Base-by-base conservation (phyloP, 2,797 vertebrate genomes). In the Chlorospingus semifuscus region DNA sequence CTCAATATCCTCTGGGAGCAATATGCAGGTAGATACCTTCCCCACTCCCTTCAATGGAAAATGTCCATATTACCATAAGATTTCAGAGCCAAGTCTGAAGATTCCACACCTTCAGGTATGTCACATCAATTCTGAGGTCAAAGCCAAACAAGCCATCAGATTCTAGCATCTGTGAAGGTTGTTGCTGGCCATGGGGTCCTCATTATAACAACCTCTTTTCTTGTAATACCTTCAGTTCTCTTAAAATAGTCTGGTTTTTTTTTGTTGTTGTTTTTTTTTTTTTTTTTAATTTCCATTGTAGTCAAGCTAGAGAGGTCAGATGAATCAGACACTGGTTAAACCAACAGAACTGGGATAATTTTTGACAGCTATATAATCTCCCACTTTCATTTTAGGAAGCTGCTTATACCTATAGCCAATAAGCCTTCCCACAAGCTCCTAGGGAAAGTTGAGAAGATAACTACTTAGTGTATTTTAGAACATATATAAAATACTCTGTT, bases 241-340 rank as follows among this genome's bases (percentile, higher is more conserved):
- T 81, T 56, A 68, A 75, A 91, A 90, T 71, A 17, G 5, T 55
- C 26, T 79, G 30, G 2, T 37, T 39, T 26, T 44, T 50, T 52
- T 30, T 55, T 50, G 20, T 36, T 44, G 27, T 46, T 36, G 5
- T 10, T 23, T 23, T 16, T 11, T 60, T 18, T 44, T 26, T 41
- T 47, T 53, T 60, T 65, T 14, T 39, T 1, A 4, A 53, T 57
- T 61, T 91, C 24, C 36, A 41, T n/a, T 75, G 24, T 47, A 76
- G 46, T 79, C 39, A 52, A 61, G 46, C 79, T 91, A 55, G 53
- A 71, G 87, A 86, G 72, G 74, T 91, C 65, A 83, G 69, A 82
- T 88, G 77, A 94, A 75, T 91, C 90, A 95, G 79, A 77, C 29
- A 11, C 53, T 94, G 29, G 60, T 86, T 81, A 93, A 94, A 83